These are phyloP conservation scores for Micropterix aruncella DNA, from an alignment of 2,888 invertebrate genomes.

Conservation along the genomic window DNA sequence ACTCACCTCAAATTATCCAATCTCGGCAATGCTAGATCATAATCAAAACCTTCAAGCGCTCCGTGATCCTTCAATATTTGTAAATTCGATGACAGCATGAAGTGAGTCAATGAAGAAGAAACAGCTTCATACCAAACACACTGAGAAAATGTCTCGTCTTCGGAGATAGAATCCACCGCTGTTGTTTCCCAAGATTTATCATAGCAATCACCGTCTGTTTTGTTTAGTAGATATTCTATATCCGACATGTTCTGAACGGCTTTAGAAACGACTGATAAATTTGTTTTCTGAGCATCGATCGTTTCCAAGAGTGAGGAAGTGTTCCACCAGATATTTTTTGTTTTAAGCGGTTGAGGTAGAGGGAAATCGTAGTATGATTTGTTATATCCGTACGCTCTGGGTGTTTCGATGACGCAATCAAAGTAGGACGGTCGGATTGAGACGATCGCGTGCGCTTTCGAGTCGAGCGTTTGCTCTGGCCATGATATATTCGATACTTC, in stretches of 20 bases:
- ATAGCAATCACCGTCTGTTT: neutral
- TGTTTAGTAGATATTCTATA: neutral
- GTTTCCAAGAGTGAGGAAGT: neutral
- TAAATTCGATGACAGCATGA: neutral
- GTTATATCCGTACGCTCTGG: no score
- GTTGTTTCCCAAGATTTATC: neutral
- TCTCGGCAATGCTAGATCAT: constrained; percentile 16
- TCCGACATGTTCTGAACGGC: neutral
- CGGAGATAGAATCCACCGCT: neutral
- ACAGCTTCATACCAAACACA: neutral
- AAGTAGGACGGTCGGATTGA: neutral
- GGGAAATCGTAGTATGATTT: neutral
- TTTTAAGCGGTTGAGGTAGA: neutral
- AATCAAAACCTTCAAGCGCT: constrained; percentile 6
- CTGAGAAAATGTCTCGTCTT: neutral
- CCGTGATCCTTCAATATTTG: constrained; percentile 1
- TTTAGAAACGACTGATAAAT: no score
- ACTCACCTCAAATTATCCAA: constrained; percentile 17
- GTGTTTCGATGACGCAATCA: neutral
- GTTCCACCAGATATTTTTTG: neutral
- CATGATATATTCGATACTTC: constrained; percentile 30
- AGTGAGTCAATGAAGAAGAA: neutral
- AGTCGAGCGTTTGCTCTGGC: constrained; percentile 16
- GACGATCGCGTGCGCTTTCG: neutral
- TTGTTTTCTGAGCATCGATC: neutral